Evolutionary conservation across 2,888 invertebrate genomes (phyloP), one percentile per base, ranked within the genome.

Genomic region (Sceliomorpha sp.): DNA sequence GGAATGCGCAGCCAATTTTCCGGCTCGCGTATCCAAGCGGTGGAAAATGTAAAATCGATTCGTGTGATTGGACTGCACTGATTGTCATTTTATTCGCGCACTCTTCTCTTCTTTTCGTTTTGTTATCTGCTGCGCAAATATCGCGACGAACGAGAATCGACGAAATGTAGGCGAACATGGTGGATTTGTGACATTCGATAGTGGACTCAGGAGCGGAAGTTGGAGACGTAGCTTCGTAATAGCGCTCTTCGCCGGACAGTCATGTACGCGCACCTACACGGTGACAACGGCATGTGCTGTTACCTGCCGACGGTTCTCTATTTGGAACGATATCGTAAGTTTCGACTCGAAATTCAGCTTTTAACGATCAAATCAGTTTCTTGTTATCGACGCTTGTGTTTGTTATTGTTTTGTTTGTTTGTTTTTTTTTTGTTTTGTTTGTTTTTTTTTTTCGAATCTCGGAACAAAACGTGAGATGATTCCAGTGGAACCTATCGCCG

Each of bases 201-300:
- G 14, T 12, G 27, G 27, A 47, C 32, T 56, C 42, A 45, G 44
- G 58, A 66, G 27, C 53, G 60, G 58, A 71, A 62, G 71, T 60
- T 44, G 17, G 32, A 40, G 51, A 17, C 45, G 42, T 47, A 51
- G 51, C 29, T 56, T 34, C 37, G 13, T 51, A 37, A 68, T 62
- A 47, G 24, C 8, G 32, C 37, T 31, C 56, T 63, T 42, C 50
- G 34, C 31, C 32, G 26, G 44, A 14, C 56, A 64, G 62, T 29
- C 17, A 86, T 86, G 86, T 86, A 86, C 70, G 83, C 84, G 63
- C 86, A 86, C 80, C 79, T 85, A 74, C 85, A 86, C 73, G 83
- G 83, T 7, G 86, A 85, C 70, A 86, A 86, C 76, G 86, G 86
- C 83, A 83, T 85, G 80, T 86, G 86, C 80, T 86, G 86, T 80